Evolutionary conservation across 1,140 invertebrate genomes (phyloP).

Genomic region (Venturia canescens): DNA sequence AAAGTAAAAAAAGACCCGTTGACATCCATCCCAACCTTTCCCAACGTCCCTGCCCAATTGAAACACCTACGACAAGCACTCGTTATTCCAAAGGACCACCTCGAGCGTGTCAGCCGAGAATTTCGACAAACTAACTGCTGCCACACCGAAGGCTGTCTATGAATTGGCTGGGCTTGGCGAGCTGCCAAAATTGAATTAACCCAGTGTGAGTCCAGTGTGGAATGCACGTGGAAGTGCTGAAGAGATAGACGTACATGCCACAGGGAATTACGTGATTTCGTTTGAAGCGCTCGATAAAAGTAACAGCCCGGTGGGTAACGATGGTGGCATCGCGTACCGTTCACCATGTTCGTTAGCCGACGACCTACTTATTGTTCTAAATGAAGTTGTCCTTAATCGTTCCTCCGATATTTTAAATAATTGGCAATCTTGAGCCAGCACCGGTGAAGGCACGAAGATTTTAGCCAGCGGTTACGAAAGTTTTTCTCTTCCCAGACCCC

Average conservation of each 20-base stretch:
- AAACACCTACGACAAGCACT: conserved; percentile 22
- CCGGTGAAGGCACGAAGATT: too few relatives aligned
- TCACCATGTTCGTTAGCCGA: background rate
- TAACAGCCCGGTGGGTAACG: background rate
- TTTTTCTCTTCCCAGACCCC: too few relatives aligned
- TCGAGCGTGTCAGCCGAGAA: conserved; percentile 47
- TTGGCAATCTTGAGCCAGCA: too few relatives aligned
- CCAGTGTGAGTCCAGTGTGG: conserved; percentile 56
- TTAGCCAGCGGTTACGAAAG: too few relatives aligned
- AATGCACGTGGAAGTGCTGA: background rate
- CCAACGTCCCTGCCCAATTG: background rate
- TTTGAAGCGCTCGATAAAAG: background rate
- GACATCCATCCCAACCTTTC: too few relatives aligned
- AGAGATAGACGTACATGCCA: background rate
- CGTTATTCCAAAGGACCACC: conserved; percentile 48
- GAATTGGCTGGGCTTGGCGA: conserved; percentile 50
- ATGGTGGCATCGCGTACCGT: background rate
- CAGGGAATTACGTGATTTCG: background rate
- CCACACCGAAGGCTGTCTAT: background rate
- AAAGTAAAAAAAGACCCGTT: too few relatives aligned
- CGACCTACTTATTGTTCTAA: background rate
- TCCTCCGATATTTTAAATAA: too few relatives aligned
- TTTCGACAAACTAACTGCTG: conserved; percentile 47
- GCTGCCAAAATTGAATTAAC: conserved; percentile 64
- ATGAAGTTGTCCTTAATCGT: too few relatives aligned